Percentiles rank a stretch among this genome's conserved stretches.
Evolutionary conservation across 1,140 invertebrate species (phyloP).

Genomic region (Microplitis demolitor): DNA sequence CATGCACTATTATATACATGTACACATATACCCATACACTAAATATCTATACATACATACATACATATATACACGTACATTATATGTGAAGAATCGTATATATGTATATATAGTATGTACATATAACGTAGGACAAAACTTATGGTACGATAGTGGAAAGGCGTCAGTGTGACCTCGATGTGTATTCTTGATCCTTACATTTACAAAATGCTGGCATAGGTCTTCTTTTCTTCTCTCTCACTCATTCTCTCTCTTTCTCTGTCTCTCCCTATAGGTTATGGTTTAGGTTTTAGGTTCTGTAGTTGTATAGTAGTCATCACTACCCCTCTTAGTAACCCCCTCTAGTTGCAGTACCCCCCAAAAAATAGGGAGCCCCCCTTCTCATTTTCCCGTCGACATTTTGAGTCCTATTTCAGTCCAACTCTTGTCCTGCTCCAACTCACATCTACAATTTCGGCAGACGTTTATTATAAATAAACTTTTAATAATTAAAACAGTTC

Average conservation of each 20-base stretch:
- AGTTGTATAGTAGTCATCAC: constrained; percentile 41
- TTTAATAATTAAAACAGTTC: neutral
- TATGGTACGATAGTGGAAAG: neutral
- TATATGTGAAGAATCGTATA: neutral
- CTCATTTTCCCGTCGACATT: constrained; percentile 41
- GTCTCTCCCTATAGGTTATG: too few relatives aligned
- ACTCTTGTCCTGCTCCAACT: constrained; percentile 42
- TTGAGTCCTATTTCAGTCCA: constrained; percentile 53
- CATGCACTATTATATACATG: neutral
- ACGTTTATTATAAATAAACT: neutral
- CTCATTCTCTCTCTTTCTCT: neutral
- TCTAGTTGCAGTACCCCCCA: constrained; percentile 33
- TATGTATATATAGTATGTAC: too few relatives aligned
- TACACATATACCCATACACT: too few relatives aligned
- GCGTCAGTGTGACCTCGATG: neutral
- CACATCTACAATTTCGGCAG: constrained; percentile 23
- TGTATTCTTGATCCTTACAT: neutral
- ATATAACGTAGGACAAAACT: neutral
- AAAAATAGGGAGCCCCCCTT: constrained; percentile 40
- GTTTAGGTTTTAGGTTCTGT: too few relatives aligned
- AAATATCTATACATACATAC: neutral
- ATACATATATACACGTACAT: neutral
- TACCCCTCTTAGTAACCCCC: constrained; percentile 46
- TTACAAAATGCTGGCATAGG: neutral
- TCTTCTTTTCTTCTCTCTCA: neutral